phyloP scores from a whole-genome alignment of 2,113 vertebrate genomes.

The Agapornis roseicollis region DNA sequence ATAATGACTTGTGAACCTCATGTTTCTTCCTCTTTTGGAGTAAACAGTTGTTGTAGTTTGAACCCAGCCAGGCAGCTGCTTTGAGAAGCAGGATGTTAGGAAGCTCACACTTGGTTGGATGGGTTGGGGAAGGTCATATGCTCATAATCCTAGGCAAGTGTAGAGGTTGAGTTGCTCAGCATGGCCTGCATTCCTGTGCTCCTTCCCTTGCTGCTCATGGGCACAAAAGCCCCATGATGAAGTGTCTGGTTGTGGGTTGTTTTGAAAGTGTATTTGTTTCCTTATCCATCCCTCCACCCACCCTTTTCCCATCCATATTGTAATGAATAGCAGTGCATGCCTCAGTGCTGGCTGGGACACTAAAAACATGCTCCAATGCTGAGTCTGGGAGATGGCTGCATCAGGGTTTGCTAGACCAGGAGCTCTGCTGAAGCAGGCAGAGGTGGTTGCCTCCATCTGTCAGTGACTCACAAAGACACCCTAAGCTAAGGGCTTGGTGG shows the following conservation, averaged over 20 bases:
- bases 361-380: fast-evolving
- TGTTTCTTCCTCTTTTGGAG: background rate
- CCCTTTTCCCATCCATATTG: background rate
- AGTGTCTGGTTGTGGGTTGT: background rate
- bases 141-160: fast-evolving
- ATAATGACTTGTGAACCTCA: background rate
- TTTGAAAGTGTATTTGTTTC: background rate
- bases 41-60: no score
- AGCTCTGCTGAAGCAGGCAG: background rate
- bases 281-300: background rate
- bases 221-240: background rate
- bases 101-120: background rate
- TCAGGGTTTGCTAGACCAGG: background rate
- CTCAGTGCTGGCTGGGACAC: background rate
- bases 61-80: no score
- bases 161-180: background rate
- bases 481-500: background rate
- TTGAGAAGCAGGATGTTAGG: background rate
- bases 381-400: background rate
- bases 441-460: background rate
- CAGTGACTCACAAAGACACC: fast-evolving
- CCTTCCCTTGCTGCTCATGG: background rate
- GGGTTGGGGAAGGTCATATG: background rate
- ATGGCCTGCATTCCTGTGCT: background rate
- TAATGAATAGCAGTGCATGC: background rate